Percentiles rank a stretch among this genome's conserved stretches.
Conservation (phyloP, 30 jellyfish, hydroid and myxozoan species). For the Aurelia coerulea region DNA sequence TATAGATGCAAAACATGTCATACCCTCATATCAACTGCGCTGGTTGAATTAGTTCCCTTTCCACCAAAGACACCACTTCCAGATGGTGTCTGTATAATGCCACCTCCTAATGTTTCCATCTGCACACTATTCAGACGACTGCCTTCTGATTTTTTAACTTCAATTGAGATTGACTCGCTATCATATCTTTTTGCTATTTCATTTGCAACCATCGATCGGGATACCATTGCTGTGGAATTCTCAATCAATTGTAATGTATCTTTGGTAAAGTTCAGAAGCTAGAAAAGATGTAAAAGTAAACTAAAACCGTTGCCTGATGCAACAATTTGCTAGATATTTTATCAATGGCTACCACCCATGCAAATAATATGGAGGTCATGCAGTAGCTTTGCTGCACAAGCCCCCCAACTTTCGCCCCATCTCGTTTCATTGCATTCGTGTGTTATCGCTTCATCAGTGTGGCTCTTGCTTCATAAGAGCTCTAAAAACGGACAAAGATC, state of each 20-base stretch:
- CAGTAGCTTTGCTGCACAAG: too few species aligned
- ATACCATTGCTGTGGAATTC: constrained; percentile 14
- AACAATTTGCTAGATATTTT: too few species aligned
- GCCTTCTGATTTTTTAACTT: constrained; percentile 38
- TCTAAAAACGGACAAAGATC: too few species aligned
- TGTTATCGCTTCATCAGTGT: too few species aligned
- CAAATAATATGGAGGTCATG: too few species aligned
- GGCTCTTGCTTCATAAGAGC: too few species aligned
- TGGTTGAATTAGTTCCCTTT: constrained; percentile 8
- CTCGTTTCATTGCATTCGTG: too few species aligned
- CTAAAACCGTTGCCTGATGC: neutral
- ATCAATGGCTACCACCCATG: too few species aligned
- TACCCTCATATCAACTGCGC: constrained; percentile 32
- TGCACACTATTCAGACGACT: neutral
- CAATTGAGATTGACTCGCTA: constrained; percentile 40
- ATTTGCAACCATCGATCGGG: constrained; percentile 42
- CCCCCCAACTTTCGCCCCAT: too few species aligned
- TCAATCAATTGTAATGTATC: constrained; percentile 14
- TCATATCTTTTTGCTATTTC: constrained; percentile 36
- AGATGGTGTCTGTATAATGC: constrained; percentile 44
- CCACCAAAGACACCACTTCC: constrained; percentile 18
- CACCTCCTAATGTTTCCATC: constrained; percentile 36
- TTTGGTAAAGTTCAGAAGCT: constrained; percentile 16
- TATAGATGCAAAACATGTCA: neutral
- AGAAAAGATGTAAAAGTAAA: neutral